These are phyloP conservation scores for Strix aluco DNA, from an alignment of 2,113 vertebrate genomes.

Conservation along the genomic window DNA sequence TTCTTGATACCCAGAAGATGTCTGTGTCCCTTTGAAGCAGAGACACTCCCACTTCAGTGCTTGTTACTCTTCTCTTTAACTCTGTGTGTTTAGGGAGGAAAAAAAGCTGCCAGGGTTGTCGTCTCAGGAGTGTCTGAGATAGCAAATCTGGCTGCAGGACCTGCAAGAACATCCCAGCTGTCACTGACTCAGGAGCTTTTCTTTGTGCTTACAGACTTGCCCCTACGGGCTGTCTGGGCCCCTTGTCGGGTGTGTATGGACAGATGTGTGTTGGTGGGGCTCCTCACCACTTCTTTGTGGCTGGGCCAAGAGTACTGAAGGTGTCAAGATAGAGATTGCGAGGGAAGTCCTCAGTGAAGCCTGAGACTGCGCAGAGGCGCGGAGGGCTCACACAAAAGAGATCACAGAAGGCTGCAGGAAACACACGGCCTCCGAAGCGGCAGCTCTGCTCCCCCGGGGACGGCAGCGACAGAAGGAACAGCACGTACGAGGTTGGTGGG, in stretches of 20 bases:
- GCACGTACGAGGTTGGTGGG: conserved; percentile 49
- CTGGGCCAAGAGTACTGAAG: background rate
- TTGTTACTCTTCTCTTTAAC: background rate
- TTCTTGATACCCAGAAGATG: background rate
- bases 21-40: background rate
- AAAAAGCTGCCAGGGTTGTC: background rate
- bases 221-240: background rate
- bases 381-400: background rate
- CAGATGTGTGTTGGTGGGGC: background rate
- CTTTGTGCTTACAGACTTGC: background rate
- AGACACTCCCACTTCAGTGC: background rate
- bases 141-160: background rate
- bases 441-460: conserved; percentile 25
- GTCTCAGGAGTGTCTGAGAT: background rate
- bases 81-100: background rate
- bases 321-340: background rate
- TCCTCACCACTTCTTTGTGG: background rate
- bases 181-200: background rate
- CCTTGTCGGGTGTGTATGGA: fast-evolving
- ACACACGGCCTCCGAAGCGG: background rate
- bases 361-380: background rate
- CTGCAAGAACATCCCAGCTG: background rate
- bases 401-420: conserved; percentile 62
- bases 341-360: background rate
- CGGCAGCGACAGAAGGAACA: conserved; percentile 20